Base-by-base conservation (phyloP, 1,140 invertebrate genomes). In the Bombus pyrosoma region DNA sequence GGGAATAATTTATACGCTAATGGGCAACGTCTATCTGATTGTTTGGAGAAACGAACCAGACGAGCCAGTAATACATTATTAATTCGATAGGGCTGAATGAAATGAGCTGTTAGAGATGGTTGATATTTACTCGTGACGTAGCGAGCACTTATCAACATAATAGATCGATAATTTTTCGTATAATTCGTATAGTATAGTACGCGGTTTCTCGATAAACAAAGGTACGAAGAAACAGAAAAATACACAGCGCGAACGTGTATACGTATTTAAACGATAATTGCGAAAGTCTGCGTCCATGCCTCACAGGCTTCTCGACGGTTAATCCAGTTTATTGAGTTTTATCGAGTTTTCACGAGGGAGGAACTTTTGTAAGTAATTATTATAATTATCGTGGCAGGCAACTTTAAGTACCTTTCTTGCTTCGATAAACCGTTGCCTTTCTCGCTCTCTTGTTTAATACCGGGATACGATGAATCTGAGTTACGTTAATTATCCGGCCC, bases 321-420 rank as follows among this genome's bases (percentile, higher is more conserved):
- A 85, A 85, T 85, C 68, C 83, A 28, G 32, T 85, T 85, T 80
- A 80, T 80, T 80, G 78, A 80, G 83, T 85, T 85, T 85, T 80
- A 72, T 80, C 83, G 69, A 85, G 83, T 85, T 85, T 80, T 47
- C 76, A 28, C 39, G 57, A 43, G 64, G 39, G 47, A 32, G 18
- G 81, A 83, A 83, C 43, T 80, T 85, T 80, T 64, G 53, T 64
- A 80, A 85, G 75, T 85, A 85, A 85, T 80, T 85, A 85, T 85
- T 85, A 80, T 85, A 85, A 85, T 85, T 85, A 85, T 85, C 83
- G 41, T 41, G 77, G 66, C 68, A 59, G 41, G 25, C 76, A 80
- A 80, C 76, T 73, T 73, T 73, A 72, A 85, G 68, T 72, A 47
- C 25, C 76, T 32, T 80, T 79, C 64, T 73, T 85, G 47, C 53